A percentile compares a stretch with the other conserved stretches of the same genome.
Evolutionary conservation across 1,140 invertebrate genomes (phyloP).

Genomic region (Tribolium madens): DNA sequence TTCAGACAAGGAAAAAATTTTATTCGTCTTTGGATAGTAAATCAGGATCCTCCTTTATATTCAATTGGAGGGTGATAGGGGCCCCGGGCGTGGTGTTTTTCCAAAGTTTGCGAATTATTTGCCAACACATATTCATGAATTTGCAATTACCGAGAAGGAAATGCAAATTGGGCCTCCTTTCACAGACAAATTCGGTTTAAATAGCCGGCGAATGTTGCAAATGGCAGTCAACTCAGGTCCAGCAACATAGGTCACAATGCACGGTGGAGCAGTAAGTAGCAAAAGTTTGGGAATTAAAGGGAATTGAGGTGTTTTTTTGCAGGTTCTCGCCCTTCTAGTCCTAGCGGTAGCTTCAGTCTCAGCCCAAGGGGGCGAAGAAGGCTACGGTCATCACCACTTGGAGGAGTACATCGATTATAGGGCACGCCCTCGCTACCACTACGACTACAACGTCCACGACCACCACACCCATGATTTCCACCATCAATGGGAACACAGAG

Average conservation of each 20-base stretch:
- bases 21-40: too few relatives aligned
- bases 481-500: conserved; percentile 62
- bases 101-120: too few relatives aligned
- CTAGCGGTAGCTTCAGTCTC: conserved; percentile 50
- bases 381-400: conserved; percentile 47
- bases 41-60: too few relatives aligned
- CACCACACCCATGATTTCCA: conserved; percentile 63
- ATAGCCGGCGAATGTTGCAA: conserved; percentile 49
- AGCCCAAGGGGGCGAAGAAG: conserved; percentile 49
- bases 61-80: too few relatives aligned
- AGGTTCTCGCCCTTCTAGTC: conserved; percentile 53
- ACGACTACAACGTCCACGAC: conserved; percentile 65
- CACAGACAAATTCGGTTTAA: conserved; percentile 55
- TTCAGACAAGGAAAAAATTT: too few relatives aligned
- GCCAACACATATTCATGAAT: background rate
- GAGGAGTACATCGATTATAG: conserved; percentile 56
- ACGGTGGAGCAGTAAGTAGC: conserved; percentile 54
- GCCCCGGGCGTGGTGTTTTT: too few relatives aligned
- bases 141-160: conserved; percentile 3
- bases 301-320: conserved; percentile 1
- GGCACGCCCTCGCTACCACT: conserved; percentile 63
- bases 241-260: conserved; percentile 54
- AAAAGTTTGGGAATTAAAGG: background rate
- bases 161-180: conserved; percentile 51
- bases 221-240: conserved; percentile 57